These are phyloP conservation scores for rat (Rattus norvegicus) DNA, from an alignment of 2,113 vertebrate genomes.

Conservation along the genomic window GRCr8 NC_086036.1:59104501-59105000, in stretches of 20 bases:
- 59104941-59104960: neutral
- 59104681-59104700: neutral
- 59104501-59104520: neutral
- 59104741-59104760: neutral
- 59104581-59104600: neutral
- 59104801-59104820: neutral
- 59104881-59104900: neutral
- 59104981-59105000: fast-evolving
- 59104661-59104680: neutral
- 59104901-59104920: neutral
- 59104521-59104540: fast-evolving
- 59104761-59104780: neutral
- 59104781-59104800: neutral
- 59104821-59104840: neutral
- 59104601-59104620: neutral
- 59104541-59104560: neutral
- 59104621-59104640: neutral
- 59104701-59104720: neutral
- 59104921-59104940: neutral
- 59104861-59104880: neutral
- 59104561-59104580: no score
- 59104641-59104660: neutral
- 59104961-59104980: neutral
- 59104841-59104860: neutral
- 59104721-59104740: neutral